A percentile compares a stretch with the other conserved stretches of the same genome.
These are phyloP conservation scores for Nebria salina DNA, from an alignment of 2,888 invertebrate genomes.

Conservation along the genomic window DNA sequence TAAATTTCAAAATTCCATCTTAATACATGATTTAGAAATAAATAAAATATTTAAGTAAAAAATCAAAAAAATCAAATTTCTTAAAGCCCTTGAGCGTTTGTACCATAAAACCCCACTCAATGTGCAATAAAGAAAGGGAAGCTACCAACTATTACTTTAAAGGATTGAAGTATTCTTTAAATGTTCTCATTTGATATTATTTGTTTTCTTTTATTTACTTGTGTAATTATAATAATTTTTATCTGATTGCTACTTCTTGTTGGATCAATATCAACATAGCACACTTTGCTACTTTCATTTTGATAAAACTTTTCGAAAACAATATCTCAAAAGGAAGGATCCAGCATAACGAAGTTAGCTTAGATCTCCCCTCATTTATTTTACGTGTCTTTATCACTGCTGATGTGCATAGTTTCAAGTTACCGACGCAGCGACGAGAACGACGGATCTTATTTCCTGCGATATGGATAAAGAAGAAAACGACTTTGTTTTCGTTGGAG, in stretches of 20 bases:
- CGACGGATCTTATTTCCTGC: background rate
- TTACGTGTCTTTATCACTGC: background rate
- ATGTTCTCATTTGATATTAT: too few species aligned
- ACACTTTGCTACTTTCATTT: background rate
- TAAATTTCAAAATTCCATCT: too few species aligned
- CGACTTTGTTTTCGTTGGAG: conserved; percentile 22
- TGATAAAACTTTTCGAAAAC: background rate
- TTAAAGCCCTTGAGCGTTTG: too few species aligned
- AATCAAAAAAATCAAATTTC: background rate
- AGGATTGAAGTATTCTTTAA: too few species aligned
- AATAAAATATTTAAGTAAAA: background rate
- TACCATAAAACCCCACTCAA: too few species aligned
- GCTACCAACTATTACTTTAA: too few species aligned
- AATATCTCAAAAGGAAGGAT: background rate
- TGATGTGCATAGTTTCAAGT: background rate
- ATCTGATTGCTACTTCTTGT: background rate
- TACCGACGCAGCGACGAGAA: background rate
- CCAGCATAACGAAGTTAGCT: background rate
- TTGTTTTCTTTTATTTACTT: too few species aligned
- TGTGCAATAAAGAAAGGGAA: too few species aligned
- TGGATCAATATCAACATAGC: background rate
- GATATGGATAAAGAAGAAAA: conserved; percentile 10
- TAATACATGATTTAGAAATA: too few species aligned
- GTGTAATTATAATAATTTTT: background rate
- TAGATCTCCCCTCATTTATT: background rate